phyloP scores from a whole-genome alignment of 1,140 invertebrate species.

The Pinna nobilis region DNA sequence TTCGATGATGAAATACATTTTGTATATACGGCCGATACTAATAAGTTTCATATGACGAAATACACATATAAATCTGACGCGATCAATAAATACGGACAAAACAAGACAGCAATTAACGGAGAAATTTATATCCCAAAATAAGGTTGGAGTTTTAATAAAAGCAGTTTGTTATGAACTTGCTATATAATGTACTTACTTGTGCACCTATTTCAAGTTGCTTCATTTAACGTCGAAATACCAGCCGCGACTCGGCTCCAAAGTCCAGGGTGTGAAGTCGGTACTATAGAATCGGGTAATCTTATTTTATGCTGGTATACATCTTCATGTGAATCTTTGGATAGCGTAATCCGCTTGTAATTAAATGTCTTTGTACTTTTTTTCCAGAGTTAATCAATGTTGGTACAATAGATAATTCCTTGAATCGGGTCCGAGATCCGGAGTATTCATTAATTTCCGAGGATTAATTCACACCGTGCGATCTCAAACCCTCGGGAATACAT shows the following conservation, averaged over 20 bases:
- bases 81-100: no score
- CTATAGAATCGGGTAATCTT: slow-evolving; percentile 1
- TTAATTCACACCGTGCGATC: slow-evolving; percentile 9
- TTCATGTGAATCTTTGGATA: slow-evolving; percentile 17
- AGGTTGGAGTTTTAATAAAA: no score
- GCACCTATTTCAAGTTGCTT: no score
- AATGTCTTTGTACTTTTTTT: slow-evolving; percentile 8
- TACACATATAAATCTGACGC: no score
- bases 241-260: background rate
- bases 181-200: no score
- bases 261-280: slow-evolving; percentile 3
- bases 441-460: background rate
- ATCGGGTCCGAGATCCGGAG: slow-evolving; percentile 6
- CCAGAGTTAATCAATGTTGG: slow-evolving; percentile 11
- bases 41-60: background rate
- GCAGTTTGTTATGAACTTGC: no score
- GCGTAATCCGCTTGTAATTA: slow-evolving; percentile 20
- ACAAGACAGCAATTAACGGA: no score
- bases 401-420: slow-evolving; percentile 12
- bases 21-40: no score
- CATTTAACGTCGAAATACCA: slow-evolving; percentile 1
- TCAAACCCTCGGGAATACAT: slow-evolving; percentile 13
- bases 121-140: no score
- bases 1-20: no score
- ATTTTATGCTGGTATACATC: slow-evolving; percentile 16